phyloP scores from a whole-genome alignment of 2,113 vertebrate species.

The Datnioides undecimradiatus region DNA sequence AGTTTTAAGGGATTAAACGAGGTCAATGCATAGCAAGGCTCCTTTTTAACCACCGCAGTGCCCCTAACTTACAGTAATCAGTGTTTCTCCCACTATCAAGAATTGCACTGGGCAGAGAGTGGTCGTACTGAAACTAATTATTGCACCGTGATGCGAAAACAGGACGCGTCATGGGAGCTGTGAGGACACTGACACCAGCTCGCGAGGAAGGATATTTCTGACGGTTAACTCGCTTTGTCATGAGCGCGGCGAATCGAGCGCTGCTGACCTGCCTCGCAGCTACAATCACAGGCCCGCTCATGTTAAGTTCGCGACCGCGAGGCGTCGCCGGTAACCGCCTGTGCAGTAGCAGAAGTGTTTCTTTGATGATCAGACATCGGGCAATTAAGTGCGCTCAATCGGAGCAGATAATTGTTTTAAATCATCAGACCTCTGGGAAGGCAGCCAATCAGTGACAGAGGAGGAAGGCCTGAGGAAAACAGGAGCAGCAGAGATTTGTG shows the following conservation, averaged over 20 bases:
- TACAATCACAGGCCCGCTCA: not conserved
- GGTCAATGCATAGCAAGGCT: constrained; percentile 47
- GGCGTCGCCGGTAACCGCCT: not conserved
- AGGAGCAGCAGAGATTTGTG: not conserved
- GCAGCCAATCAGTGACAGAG: not conserved
- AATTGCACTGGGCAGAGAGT: constrained; percentile 21
- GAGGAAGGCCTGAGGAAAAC: not conserved
- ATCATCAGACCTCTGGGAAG: constrained; percentile 2
- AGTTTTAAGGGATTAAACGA: constrained; percentile 6
- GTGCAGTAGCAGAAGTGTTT: not conserved
- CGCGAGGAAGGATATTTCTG: not conserved
- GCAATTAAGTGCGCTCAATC: not conserved
- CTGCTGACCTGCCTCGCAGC: not conserved
- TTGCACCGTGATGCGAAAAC: constrained; percentile 18
- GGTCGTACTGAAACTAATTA: constrained; percentile 4
- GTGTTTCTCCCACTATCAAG: not conserved
- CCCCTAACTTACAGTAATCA: constrained; percentile 8
- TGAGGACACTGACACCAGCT: not conserved
- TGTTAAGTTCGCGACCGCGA: not conserved
- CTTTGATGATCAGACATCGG: not conserved
- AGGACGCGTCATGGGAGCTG: not conserved
- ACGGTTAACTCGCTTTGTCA: not conserved
- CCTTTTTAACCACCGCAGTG: constrained; percentile 34
- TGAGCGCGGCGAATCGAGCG: not conserved
- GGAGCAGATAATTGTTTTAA: not conserved